Evolutionary conservation across 2,888 invertebrate species (phyloP).

Genomic region (Acronicta leporina): DNA sequence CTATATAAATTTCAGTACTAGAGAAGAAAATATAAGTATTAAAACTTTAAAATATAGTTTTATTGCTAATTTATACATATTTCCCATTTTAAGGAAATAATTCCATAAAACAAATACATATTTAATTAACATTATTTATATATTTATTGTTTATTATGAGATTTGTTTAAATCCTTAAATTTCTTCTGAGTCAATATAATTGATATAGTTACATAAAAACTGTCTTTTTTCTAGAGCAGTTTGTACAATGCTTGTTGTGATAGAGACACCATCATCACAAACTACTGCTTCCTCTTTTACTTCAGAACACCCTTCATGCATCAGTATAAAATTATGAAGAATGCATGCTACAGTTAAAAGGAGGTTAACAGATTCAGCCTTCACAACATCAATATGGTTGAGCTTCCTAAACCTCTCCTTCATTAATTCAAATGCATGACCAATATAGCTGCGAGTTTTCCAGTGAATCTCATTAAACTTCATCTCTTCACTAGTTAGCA

Average conservation of each 20-base stretch:
- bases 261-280: slow-evolving; percentile 78
- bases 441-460: slow-evolving; percentile 78
- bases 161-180: slow-evolving; percentile 27
- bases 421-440: slow-evolving; percentile 79
- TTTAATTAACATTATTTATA: neutral
- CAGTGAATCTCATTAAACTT: slow-evolving; percentile 83
- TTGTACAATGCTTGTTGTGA: slow-evolving; percentile 77
- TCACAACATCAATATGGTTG: slow-evolving; percentile 75
- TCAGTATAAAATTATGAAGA: slow-evolving; percentile 81
- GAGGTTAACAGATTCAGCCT: slow-evolving; percentile 70
- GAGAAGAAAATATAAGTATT: slow-evolving; percentile 79
- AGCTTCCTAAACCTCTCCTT: slow-evolving; percentile 79
- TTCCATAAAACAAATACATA: no score
- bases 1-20: slow-evolving; percentile 73
- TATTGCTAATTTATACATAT: slow-evolving; percentile 55
- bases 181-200: slow-evolving; percentile 72
- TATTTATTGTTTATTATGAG: no score
- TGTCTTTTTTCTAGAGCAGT: slow-evolving; percentile 80
- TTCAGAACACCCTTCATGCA: slow-evolving; percentile 77
- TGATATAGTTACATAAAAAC: slow-evolving; percentile 84
- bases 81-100: neutral
- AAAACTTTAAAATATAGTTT: slow-evolving; percentile 66
- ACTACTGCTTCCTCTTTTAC: slow-evolving; percentile 76
- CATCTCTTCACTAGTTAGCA: slow-evolving; percentile 82
- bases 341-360: slow-evolving; percentile 79